Base-by-base conservation (phyloP, 2,888 invertebrate species). In the Tipula confusa region DNA sequence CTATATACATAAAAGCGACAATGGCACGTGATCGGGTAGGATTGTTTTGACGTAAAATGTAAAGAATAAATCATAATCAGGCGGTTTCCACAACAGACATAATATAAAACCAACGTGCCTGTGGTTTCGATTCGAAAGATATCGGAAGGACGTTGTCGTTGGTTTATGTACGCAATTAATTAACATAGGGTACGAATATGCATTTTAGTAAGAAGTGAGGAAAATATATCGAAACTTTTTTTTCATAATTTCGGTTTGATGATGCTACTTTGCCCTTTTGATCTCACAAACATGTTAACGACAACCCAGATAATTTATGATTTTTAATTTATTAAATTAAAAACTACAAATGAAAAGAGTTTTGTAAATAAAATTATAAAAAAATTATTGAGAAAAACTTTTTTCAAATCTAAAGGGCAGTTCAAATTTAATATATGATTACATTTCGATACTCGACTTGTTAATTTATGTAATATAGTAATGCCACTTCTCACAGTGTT, bases 1-100 rank as follows among this genome's bases (percentile, higher is more conserved):
- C n/a, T 43, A 43, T 43, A 31, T 43, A 15, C 15, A 43, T 43
- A 24, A 64, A 64, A 9, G 64, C 24, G 64, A 24, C 24, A 24
- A 64, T 64, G 64, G 64, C 64, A 64, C 64, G 64, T 64, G 64
- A 64, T 64, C 64, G 64, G 64, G 64, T 64, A 64, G 64, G 64
- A 64, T 64, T 64, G 64, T 64, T 64, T 24, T 64, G 64, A 64
- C 64, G 64, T 18, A 64, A 64, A 64, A 64, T 18, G 18, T 64
- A 64, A 64, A 64, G 18, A 24, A 64, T 64, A 64, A 64, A 64
- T 64, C 64, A 64, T 64, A 64, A 64, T 64, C 64, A 64, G 64
- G 24, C 11, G 18, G 64, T 64, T 18, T 64, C 64, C 24, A 18
- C 64, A 64, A 64, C 64, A 64, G 64, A 64, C 24, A 64, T 24